Conservation (phyloP, 2,113 vertebrate genomes). For the Bufo bufo region DNA sequence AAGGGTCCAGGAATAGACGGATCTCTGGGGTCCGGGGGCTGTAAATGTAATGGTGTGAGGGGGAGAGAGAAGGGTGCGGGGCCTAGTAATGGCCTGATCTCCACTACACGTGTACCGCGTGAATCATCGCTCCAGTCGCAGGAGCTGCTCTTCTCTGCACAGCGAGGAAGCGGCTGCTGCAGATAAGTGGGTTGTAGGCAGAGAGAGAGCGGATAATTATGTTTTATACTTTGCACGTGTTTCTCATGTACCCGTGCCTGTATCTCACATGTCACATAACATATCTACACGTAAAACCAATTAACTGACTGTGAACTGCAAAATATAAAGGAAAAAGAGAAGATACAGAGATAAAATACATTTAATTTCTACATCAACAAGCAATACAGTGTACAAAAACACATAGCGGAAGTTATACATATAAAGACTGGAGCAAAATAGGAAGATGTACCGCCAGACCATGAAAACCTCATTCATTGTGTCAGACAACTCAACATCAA, state of each 20-base stretch:
- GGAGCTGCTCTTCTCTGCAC: neutral
- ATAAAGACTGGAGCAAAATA: neutral
- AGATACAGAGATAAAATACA: neutral
- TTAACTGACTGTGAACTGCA: neutral
- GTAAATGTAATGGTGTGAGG: neutral
- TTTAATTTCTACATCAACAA: neutral
- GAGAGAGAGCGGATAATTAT: slow-evolving; percentile 18
- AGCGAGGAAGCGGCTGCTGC: neutral
- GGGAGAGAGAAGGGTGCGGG: neutral
- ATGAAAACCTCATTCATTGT: neutral
- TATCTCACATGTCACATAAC: slow-evolving; percentile 3
- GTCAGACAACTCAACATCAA: neutral
- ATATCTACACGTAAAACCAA: neutral
- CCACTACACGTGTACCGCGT: neutral
- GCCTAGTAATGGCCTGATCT: neutral
- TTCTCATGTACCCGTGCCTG: neutral
- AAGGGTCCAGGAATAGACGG: neutral
- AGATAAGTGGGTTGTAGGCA: slow-evolving; percentile 14
- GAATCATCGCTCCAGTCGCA: neutral
- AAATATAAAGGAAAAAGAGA: neutral
- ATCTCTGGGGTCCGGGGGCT: neutral
- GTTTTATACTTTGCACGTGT: slow-evolving; percentile 42
- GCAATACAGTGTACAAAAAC: neutral
- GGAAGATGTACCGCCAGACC: neutral
- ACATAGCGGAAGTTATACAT: neutral